Evolutionary conservation across 2,113 vertebrate genomes (phyloP).

Genomic region (Phalacrocorax aristotelis): DNA sequence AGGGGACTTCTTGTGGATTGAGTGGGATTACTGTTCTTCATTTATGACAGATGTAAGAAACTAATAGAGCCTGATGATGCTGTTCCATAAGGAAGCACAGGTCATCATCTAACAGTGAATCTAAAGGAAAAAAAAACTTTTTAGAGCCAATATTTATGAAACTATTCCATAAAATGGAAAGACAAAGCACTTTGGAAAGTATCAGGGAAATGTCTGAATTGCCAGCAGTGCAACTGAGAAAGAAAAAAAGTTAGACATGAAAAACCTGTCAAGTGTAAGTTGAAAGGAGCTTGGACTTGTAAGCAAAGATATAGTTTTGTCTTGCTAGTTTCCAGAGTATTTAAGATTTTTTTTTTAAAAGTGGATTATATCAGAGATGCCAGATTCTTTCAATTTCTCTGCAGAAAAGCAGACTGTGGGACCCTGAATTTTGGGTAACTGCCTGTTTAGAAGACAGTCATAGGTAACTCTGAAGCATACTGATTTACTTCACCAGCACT

Average conservation of each 20-base stretch:
- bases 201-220: background rate
- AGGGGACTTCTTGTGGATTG: background rate
- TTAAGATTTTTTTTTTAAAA: background rate
- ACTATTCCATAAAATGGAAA: background rate
- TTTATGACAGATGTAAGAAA: background rate
- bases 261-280: background rate
- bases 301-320: background rate
- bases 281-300: background rate
- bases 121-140: background rate
- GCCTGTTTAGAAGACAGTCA: background rate
- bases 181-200: background rate
- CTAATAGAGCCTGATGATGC: background rate
- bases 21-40: background rate
- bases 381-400: background rate
- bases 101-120: background rate
- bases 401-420: rapidly evolving
- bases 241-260: background rate
- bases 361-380: background rate
- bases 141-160: background rate
- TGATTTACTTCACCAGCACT: background rate
- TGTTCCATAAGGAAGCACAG: background rate
- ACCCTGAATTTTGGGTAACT: background rate
- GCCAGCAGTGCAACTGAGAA: background rate
- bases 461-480: background rate
- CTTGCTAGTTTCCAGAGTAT: background rate